Evolutionary conservation across 2,113 vertebrate genomes (phyloP), one percentile per base, ranked within the genome.

Genomic region (Probosciger aterrimus): DNA sequence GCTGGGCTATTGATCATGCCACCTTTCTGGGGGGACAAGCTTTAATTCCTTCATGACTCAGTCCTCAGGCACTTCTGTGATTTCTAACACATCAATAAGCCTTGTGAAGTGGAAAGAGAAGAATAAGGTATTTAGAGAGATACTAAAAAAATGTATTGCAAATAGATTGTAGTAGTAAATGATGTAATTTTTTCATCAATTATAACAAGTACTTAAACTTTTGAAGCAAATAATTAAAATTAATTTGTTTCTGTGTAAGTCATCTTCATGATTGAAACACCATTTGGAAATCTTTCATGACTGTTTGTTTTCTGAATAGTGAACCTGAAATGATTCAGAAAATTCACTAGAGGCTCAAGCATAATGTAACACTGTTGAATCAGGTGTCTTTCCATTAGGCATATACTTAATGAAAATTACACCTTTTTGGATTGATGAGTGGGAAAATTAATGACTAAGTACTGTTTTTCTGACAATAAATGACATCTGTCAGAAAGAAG

Each of bases 171-270:
- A 37, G n/a, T 33, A 64, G n/a, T 62, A 83, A 86, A 90, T 75
- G 31, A 91, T 76, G 44, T 33, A 76, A 64, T 52, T 31, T 73
- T 81, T 86, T 64, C 23, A 65, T 33, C 55, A 86, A 65, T 92
- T 88, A 62, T 71, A 78, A 35, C 27, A 87, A 44, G 11, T 41
- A 50, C 75, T 90, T 90, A 77, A 88, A 70, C 25, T 88, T 93
- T 86, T 90, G 71, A 94, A 79, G 71, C 3, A 93, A 92, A 91
- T 82, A 0, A 82, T 91, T 93, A 20, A 83, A 83, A 92, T 93
- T 86, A 81, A 90, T 90, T 91, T 93, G 5, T 57, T 86, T 90
- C 69, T 79, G 9, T 41, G 22, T 63, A 91, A 81, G 88, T 92
- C 35, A 82, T 86, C 35, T 71, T 10, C 24, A 53, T 69, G 31